phyloP scores from a whole-genome alignment of 2,113 vertebrate genomes.

The Arvicanthis niloticus region DNA sequence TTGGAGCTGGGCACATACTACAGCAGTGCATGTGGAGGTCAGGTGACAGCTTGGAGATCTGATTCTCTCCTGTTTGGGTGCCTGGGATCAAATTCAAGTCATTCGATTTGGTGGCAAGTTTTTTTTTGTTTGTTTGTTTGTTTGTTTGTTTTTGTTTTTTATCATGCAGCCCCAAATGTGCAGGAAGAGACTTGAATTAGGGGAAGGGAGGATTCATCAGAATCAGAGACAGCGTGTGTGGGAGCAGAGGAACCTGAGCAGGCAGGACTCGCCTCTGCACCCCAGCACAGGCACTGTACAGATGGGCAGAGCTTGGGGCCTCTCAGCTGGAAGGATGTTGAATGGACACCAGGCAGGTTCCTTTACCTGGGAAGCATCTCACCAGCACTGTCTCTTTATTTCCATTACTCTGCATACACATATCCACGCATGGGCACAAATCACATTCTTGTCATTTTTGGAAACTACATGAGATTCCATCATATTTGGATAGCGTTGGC shows the following conservation, averaged over 20 bases:
- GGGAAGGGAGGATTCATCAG: conserved; percentile 59
- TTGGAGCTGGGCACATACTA: background rate
- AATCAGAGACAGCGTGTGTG: conserved; percentile 72
- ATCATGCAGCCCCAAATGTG: conserved; percentile 55
- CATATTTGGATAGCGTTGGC: conserved; percentile 58
- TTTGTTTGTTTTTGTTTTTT: too few relatives aligned
- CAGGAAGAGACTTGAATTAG: conserved; percentile 83
- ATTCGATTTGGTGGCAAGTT: background rate
- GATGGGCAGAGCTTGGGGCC: background rate
- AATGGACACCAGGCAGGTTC: background rate
- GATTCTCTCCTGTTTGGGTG: background rate
- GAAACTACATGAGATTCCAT: conserved; percentile 3
- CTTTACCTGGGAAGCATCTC: too few relatives aligned
- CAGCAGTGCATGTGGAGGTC: background rate
- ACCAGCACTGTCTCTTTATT: background rate
- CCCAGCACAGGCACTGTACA: conserved; percentile 59
- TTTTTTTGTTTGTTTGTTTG: too few relatives aligned
- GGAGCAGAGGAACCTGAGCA: conserved; percentile 74
- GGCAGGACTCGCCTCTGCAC: conserved; percentile 56
- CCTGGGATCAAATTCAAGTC: background rate
- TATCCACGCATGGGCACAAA: background rate
- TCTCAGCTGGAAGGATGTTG: background rate
- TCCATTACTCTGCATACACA: background rate
- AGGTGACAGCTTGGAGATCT: background rate
- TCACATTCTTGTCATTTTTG: conserved; percentile 20